Percentiles rank a stretch among this genome's conserved stretches.
These are phyloP conservation scores for Leucoptera coffeella DNA, from an alignment of 2,888 invertebrate species.

Conservation along the genomic window DNA sequence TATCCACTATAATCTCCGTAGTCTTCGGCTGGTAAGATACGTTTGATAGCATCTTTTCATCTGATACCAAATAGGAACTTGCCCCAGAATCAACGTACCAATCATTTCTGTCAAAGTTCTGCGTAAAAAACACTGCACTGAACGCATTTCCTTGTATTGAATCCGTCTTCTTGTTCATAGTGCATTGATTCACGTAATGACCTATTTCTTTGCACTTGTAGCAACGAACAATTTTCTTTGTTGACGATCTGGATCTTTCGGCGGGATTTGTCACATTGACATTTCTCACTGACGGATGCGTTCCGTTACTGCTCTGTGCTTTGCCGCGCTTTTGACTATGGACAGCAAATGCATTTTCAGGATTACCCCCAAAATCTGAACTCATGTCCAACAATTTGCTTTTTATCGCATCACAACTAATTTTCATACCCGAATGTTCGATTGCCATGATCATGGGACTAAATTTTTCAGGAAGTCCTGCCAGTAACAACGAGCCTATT, in stretches of 20 bases:
- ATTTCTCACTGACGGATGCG: conserved; percentile 1
- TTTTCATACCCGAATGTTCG: too few species aligned
- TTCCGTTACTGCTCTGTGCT: not conserved
- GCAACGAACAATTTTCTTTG: conserved; percentile 5
- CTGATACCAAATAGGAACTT: conserved; percentile 7
- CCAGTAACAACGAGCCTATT: conserved; percentile 3
- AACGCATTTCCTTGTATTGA: conserved; percentile 6
- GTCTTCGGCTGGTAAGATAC: not conserved
- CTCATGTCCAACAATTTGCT: conserved; percentile 1
- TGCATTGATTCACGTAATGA: conserved; percentile 5
- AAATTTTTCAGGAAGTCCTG: conserved; percentile 4
- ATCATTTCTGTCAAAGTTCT: conserved; percentile 4
- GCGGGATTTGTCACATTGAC: conserved; percentile 1
- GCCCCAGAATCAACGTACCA: conserved; percentile 8
- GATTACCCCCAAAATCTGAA: not conserved
- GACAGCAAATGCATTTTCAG: not conserved
- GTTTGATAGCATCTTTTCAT: conserved; percentile 5
- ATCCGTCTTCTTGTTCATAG: conserved; percentile 2
- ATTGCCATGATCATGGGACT: conserved; percentile 5
- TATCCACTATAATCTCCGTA: conserved; percentile 6
- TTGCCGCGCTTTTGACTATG: too few species aligned
- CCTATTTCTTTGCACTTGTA: conserved; percentile 7
- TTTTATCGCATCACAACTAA: conserved; percentile 5
- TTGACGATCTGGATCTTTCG: not conserved
- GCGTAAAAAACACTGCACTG: conserved; percentile 7